Evolutionary conservation across 2,113 vertebrate genomes (phyloP).

Genomic region (Phyllostomus discolor): DNA sequence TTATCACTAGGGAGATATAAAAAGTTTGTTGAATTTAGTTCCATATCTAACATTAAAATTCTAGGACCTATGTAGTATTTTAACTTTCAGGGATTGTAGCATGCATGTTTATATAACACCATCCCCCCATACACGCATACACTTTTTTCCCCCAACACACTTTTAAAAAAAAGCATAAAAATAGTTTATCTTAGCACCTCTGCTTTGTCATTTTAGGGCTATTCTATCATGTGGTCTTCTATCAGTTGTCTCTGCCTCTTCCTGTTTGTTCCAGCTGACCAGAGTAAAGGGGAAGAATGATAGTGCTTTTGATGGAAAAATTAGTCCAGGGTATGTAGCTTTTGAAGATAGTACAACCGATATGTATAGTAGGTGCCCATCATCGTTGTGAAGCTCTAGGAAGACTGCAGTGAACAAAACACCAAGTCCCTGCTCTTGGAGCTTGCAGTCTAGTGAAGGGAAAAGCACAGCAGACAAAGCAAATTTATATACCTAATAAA

Average conservation of each 20-base stretch:
- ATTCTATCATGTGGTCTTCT: not conserved
- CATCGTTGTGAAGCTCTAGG: not conserved
- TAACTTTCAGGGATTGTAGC: not conserved
- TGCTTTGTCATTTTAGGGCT: not conserved
- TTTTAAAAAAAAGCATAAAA: not conserved
- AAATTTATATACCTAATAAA: not conserved
- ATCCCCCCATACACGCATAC: not conserved
- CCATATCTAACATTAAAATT: not conserved
- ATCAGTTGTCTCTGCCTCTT: not conserved
- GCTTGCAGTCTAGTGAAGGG: not conserved
- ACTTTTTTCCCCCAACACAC: not conserved
- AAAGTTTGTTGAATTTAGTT: not conserved
- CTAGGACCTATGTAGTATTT: not conserved
- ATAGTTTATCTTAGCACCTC: not conserved
- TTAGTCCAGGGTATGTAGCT: not conserved
- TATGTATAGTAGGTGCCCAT: not conserved
- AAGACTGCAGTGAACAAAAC: not conserved
- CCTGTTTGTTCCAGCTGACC: not conserved
- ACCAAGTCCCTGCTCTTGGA: not conserved
- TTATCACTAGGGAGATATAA: not conserved
- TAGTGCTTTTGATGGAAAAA: slow-evolving; percentile 22
- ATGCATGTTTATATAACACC: not conserved
- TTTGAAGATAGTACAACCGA: not conserved
- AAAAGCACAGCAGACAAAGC: not conserved
- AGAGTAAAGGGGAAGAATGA: not conserved